phyloP scores from a whole-genome alignment of 2,888 invertebrate genomes.

The Smittia sp. region DNA sequence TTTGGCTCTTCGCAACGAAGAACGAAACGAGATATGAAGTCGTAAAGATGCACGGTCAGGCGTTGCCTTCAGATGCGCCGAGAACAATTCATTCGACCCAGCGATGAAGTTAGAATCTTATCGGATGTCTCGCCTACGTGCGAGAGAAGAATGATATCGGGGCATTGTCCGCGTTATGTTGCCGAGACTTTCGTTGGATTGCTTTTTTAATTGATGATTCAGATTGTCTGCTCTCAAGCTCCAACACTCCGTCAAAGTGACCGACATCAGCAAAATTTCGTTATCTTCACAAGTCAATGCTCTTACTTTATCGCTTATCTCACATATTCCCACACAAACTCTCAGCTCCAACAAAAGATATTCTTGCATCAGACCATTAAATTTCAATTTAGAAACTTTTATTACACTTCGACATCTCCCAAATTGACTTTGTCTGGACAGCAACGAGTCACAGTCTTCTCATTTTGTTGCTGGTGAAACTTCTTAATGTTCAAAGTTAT shows the following conservation, averaged over 20 bases:
- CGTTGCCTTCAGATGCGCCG: too few species aligned
- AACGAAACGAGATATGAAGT: background rate
- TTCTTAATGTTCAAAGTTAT: background rate
- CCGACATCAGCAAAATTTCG: too few species aligned
- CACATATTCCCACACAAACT: background rate
- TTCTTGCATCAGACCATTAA: conserved; percentile 29
- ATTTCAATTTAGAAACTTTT: conserved; percentile 34
- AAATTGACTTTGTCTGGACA: background rate
- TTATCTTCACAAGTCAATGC: too few species aligned
- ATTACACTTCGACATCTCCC: conserved; percentile 17
- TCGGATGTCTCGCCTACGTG: conserved; percentile 12
- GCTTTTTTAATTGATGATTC: too few species aligned
- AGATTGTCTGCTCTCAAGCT: too few species aligned
- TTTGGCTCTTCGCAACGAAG: background rate
- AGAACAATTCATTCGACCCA: too few species aligned
- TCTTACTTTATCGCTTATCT: background rate
- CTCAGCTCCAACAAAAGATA: background rate
- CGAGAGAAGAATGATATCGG: conserved; percentile 3
- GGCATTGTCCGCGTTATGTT: background rate
- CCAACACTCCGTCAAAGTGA: too few species aligned
- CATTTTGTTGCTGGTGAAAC: background rate
- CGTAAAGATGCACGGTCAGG: background rate
- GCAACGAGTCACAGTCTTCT: background rate
- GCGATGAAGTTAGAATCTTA: conserved; percentile 1
- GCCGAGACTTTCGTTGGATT: too few species aligned